Base-by-base conservation (phyloP, 2,797 vertebrate species). In the Tenualosa ilisha region DNA sequence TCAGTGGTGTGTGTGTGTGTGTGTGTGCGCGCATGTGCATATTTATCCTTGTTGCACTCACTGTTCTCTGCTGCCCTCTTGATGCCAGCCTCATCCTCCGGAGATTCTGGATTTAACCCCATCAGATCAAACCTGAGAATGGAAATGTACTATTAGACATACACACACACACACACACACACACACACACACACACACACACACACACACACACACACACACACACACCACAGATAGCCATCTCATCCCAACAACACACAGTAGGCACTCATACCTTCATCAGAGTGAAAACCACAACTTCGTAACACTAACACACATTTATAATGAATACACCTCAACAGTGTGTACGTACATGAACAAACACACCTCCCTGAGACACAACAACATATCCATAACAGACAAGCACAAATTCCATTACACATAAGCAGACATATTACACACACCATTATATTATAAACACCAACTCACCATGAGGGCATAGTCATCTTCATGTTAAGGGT, bases 11-110 rank as follows among this genome's bases (percentile, higher is more conserved):
- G 20, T 59, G 56, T 59, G 56, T 22, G 56, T 22, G 56, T 59
- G 56, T 22, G 20, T 59, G 56, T 59, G 56, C 22, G 56, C 22
- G 56, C 6, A 12, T 40, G 72, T 24, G 50, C 20, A 24, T 54
- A 46, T 40, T 40, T 37, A 17, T 31, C 37, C 4, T 43, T 17
- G 13, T 81, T 81, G n/a, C 50, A 91, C 97, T 98, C 95, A 99
- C 98, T 97, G 93, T 94, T 97, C 87, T 99, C 98, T 88, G 98
- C 95, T 15, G 98, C 98, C 94, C 95, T 98, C 95, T 99, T 99
- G 92, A 99, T 99, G 85, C 98, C 98, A 87, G 94, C 94, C 92
- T 99, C 98, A 1, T 99, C 98, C 91, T 99, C 98, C 0, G 96
- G 96, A n/a, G 95, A 95, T 0, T 99, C 97, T 0, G 97, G 97